Base-by-base conservation (phyloP, 2,797 vertebrate genomes). In the Melanotaenia maccullochi region DNA sequence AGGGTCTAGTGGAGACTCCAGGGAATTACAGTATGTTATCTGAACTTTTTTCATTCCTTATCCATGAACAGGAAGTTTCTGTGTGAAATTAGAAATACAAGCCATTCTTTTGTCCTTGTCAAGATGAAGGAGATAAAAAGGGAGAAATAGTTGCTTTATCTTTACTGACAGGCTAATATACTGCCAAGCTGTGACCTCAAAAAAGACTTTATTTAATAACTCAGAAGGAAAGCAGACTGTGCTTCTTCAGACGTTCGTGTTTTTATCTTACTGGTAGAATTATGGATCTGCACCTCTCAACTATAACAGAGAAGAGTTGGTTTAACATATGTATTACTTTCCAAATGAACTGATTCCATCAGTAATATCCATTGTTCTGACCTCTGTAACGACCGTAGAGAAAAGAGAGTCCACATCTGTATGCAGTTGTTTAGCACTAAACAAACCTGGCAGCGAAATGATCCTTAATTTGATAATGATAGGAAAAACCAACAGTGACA, bases 401-500 rank as follows among this genome's bases (percentile, higher is more conserved):
- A 33, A 74, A 80, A 70, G 38, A 56, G 59, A 54, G 7, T 78
- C 30, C 30, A 87, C 90, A 93, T 91, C 86, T 93, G 90, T 59
- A 59, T 35, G 52, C 81, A 87, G 85, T 90, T 88, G 73, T 33
- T 1, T 65, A 79, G 68, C 47, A 73, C 73, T 84, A 89, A 86
- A 90, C 85, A 91, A 85, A 84, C 76, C 82, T 76, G 83, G 82
- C 84, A 88, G 68, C 70, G 63, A 74, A 86, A 79, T 78, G 57
- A 87, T 76, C 57, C 59, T 40, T 86, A 67, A 88, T 89, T 85
- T 78, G 85, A 91, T 92, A 91, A 93, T 81, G 75, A 90, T 63
- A 80, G 89, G 89, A 89, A 87, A 91, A 86, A 91, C 76, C 79
- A 88, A 88, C 87, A 86, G 51, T 2, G 64, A 81, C 58, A 79